phyloP scores from a whole-genome alignment of 1,140 invertebrate species.

The Grapholita molesta region DNA sequence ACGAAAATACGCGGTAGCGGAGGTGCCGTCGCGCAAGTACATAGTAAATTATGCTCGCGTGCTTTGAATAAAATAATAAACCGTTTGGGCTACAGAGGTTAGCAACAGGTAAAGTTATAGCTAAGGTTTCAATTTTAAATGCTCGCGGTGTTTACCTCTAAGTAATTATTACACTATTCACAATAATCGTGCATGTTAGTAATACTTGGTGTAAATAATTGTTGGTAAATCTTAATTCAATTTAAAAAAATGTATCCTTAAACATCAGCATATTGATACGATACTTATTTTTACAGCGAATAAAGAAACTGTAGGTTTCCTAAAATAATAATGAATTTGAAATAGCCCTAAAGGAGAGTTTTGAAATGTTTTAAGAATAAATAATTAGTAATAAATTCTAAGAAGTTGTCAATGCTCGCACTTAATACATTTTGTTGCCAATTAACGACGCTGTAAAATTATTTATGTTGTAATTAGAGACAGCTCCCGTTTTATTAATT shows the following conservation, averaged over 20 bases:
- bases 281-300: not conserved
- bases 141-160: not conserved
- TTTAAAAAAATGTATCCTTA: too few species aligned
- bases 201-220: too few species aligned
- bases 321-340: not conserved
- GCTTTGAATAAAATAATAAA: constrained; percentile 19
- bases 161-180: not conserved
- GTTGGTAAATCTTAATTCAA: too few species aligned
- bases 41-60: constrained; percentile 14
- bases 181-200: too few species aligned
- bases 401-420: not conserved
- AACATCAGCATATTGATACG: too few species aligned
- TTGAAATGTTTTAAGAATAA: not conserved
- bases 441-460: not conserved
- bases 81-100: not conserved
- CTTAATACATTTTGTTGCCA: not conserved
- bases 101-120: not conserved
- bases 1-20: not conserved
- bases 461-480: not conserved
- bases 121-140: not conserved
- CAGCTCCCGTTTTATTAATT: not conserved
- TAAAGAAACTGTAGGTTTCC: not conserved
- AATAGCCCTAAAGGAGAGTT: not conserved
- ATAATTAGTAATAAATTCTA: not conserved
- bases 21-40: not conserved